These are phyloP conservation scores for Clitarchus hookeri DNA, from an alignment of 2,888 invertebrate species.

Conservation along the genomic window DNA sequence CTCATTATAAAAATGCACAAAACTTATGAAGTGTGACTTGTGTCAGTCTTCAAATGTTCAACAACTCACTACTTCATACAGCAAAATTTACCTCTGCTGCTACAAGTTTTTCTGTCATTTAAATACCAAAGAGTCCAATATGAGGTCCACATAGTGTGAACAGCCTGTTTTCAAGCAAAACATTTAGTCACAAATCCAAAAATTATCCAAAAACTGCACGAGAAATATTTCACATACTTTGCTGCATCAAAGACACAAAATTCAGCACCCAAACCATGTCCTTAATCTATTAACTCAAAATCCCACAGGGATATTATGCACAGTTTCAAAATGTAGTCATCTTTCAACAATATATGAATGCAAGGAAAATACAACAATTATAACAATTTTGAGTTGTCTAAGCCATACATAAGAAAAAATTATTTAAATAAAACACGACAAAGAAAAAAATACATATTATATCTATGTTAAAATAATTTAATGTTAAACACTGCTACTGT, in stretches of 20 bases:
- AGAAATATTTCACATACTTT: conserved; percentile 1
- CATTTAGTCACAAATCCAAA: conserved; percentile 19
- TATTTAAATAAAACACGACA: background rate
- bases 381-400: background rate
- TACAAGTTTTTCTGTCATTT: background rate
- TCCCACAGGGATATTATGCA: conserved; percentile 1
- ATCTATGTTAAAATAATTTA: background rate
- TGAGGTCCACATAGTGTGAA: background rate
- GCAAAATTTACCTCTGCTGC: background rate
- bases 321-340: background rate
- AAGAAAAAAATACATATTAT: background rate
- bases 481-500: background rate
- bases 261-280: background rate
- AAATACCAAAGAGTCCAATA: background rate
- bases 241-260: background rate
- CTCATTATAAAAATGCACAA: background rate
- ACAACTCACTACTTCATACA: background rate
- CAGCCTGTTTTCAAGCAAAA: conserved; percentile 9
- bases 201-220: background rate
- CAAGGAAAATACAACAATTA: background rate
- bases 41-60: conserved; percentile 9
- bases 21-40: background rate
- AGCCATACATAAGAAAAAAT: background rate
- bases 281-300: background rate
- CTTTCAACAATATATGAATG: background rate